These are phyloP conservation scores for Bimastos eiseni DNA, from an alignment of 2,888 invertebrate species.

Conservation along the genomic window DNA sequence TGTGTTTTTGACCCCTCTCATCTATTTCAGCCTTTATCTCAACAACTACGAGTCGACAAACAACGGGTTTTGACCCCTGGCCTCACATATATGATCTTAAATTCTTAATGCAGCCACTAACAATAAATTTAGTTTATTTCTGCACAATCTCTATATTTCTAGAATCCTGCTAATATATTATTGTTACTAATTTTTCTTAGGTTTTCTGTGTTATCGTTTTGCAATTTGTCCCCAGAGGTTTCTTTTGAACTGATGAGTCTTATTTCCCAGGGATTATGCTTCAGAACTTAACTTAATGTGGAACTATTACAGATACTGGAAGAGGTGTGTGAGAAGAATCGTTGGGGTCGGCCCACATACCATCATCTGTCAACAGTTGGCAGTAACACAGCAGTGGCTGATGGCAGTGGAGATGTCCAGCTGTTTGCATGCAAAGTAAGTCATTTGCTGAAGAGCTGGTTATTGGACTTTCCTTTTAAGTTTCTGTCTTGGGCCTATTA, in stretches of 20 bases:
- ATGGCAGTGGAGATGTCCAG: constrained; percentile 51
- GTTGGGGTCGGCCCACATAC: constrained; percentile 57
- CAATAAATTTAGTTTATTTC: too few relatives aligned
- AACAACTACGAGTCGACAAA: too few relatives aligned
- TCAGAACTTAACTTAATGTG: background rate
- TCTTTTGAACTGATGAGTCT: too few relatives aligned
- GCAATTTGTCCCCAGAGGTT: too few relatives aligned
- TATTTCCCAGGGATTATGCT: background rate
- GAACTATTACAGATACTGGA: constrained; percentile 47
- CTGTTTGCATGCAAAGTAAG: constrained; percentile 58
- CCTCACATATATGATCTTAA: too few relatives aligned
- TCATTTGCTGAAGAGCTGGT: background rate
- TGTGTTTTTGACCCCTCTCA: too few relatives aligned
- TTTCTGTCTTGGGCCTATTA: background rate
- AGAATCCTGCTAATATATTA: too few relatives aligned
- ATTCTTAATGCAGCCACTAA: too few relatives aligned
- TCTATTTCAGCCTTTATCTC: too few relatives aligned
- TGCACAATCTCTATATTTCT: too few relatives aligned
- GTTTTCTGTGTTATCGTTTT: background rate
- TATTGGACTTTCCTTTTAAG: background rate
- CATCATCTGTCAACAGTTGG: constrained; percentile 73
- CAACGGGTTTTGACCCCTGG: too few relatives aligned
- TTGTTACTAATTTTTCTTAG: background rate
- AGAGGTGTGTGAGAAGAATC: constrained; percentile 58
- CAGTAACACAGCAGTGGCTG: constrained; percentile 59